Evolutionary conservation across 1,140 invertebrate genomes (phyloP), one percentile per base, ranked within the genome.

Genomic region (Parasteatoda tepidariorum): DNA sequence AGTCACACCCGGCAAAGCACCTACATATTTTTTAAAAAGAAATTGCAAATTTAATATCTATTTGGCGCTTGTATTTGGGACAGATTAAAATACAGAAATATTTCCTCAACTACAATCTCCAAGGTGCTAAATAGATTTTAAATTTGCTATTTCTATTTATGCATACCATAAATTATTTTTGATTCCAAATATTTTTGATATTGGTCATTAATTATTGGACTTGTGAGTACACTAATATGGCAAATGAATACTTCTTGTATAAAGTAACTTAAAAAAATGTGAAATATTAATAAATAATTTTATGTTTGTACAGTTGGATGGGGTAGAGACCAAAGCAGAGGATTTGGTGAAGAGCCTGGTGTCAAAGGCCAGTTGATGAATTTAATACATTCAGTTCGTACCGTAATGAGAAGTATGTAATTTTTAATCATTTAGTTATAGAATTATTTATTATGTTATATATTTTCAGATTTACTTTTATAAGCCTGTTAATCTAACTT

Each of bases 301-400:
- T 79, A 85, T 86, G 26, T 84, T 82, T 79, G 88, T 88, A 70
- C 84, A 91, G 90, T 91, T 89, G 90, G 90, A 24, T 91, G 90
- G 89, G 90, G 90, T 15, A 85, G 88, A 79, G 87, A 89, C 88
- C 89, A 90, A 68, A 93, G 94, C 90, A 94, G 95, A 55, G 82
- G 67, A 57, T 71, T 81, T 24, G 97, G 95, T 90, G 96, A 95
- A 85, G 91, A 92, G 26, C 93, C 94, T 1, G 92, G 94, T 9
- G 90, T 93, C 0, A 97, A 96, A 89, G 93, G 93, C 62, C 95
- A 97, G 90, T 90, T 96, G 33, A 90, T 97, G 74, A 95, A 96
- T 90, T 91, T 98, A 66, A 92, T 98, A 28, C 92, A 94, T 87
- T 97, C 96, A 0, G 97, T 98, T 84, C 91, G 96, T 87, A 97